Percentiles rank a stretch among this genome's conserved stretches.
Evolutionary conservation across 1,140 invertebrate species (phyloP).

Genomic region (Eulimnadia texana): DNA sequence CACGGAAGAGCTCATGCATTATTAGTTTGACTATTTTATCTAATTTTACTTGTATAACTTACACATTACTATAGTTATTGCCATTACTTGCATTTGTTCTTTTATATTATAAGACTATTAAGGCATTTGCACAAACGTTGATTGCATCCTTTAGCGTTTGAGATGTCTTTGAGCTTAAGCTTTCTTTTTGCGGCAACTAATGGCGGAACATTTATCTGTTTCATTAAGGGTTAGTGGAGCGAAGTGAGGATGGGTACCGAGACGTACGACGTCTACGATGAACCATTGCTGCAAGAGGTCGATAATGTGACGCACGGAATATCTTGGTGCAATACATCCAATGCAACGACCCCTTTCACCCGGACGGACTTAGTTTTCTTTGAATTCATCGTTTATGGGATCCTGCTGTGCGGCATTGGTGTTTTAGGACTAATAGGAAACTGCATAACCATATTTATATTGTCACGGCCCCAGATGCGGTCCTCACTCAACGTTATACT

Average conservation of each 20-base stretch:
- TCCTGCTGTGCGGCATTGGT: slow-evolving; percentile 66
- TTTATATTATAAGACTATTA: too few species aligned
- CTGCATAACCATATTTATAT: slow-evolving; percentile 72
- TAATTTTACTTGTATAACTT: too few species aligned
- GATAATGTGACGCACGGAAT: not conserved
- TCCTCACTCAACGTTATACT: slow-evolving; percentile 87
- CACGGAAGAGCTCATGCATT: not conserved
- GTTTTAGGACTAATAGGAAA: slow-evolving; percentile 77
- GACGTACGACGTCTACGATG: not conserved
- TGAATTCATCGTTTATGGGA: slow-evolving; percentile 68
- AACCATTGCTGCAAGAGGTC: not conserved
- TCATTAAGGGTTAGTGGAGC: too few species aligned
- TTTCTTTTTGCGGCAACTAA: too few species aligned
- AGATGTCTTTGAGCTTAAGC: too few species aligned
- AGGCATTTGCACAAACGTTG: too few species aligned
- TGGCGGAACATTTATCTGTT: too few species aligned
- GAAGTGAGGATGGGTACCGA: not conserved
- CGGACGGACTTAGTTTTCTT: slow-evolving; percentile 30
- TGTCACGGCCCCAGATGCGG: slow-evolving; percentile 80
- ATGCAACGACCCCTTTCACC: not conserved
- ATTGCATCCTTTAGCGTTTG: too few species aligned
- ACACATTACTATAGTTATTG: too few species aligned
- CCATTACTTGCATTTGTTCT: not conserved
- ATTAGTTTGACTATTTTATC: too few species aligned
- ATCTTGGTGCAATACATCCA: not conserved